Percentiles rank a stretch among this genome's conserved stretches.
Conservation (phyloP, 2,113 vertebrate species). For the Chunga burmeisteri region DNA sequence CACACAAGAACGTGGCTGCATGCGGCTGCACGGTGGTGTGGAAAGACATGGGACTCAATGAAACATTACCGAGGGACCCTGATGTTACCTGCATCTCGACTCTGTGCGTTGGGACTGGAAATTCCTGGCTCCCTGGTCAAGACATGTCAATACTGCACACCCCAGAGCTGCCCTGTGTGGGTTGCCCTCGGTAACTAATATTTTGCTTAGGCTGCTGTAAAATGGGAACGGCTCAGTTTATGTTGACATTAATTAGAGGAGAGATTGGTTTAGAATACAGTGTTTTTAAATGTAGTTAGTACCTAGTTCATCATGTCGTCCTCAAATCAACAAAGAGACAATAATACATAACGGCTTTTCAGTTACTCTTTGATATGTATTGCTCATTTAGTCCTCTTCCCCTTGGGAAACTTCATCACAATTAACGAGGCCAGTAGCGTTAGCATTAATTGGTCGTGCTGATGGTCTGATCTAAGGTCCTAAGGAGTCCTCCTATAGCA, state of each 20-base stretch:
- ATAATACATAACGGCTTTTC: conserved; percentile 24
- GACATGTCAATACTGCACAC: background rate
- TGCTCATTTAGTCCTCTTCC: conserved; percentile 37
- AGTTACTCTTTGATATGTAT: conserved; percentile 34
- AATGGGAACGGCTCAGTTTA: background rate
- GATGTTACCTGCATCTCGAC: background rate
- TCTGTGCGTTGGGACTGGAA: background rate
- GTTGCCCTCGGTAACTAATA: background rate
- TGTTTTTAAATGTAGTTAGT: conserved; percentile 46
- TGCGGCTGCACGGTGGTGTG: background rate
- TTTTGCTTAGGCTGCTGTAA: background rate
- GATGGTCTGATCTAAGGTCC: conserved; percentile 46
- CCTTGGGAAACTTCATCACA: conserved; percentile 17
- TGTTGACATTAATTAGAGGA: conserved; percentile 14
- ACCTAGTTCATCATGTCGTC: conserved; percentile 34
- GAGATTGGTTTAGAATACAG: conserved; percentile 18
- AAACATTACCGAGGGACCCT: background rate
- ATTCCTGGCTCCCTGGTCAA: background rate
- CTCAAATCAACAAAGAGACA: conserved; percentile 47
- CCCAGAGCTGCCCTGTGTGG: background rate
- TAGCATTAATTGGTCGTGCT: conserved; percentile 14
- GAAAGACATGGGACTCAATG: background rate
- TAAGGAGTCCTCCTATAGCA: background rate
- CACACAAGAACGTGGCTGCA: background rate
- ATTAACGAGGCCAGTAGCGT: background rate